Evolutionary conservation across 1,140 invertebrate genomes (phyloP).

Genomic region (Brachionus rotundiformis): DNA sequence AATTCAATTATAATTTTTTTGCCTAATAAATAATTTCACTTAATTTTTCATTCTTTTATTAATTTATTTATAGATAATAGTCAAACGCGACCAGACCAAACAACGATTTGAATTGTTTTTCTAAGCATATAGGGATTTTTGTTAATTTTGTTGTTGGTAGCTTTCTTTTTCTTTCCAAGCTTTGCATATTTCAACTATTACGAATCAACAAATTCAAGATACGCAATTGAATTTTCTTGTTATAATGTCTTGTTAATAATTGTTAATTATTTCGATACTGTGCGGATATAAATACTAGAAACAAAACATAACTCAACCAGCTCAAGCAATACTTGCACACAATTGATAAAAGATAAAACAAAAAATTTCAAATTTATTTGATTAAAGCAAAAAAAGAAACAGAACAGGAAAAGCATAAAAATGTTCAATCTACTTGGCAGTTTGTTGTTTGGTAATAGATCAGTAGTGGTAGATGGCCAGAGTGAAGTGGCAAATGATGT

Average conservation of each 20-base stretch:
- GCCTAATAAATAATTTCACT: neutral
- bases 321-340: neutral
- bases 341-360: too few species aligned
- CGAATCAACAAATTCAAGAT: constrained; percentile 19
- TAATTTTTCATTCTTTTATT: neutral
- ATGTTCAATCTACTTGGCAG: constrained; percentile 43
- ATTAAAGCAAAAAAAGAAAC: neutral
- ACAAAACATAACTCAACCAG: neutral
- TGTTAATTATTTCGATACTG: constrained; percentile 14
- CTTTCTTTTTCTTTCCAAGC: neutral
- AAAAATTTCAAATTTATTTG: too few species aligned
- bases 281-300: constrained; percentile 43
- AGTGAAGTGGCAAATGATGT: neutral
- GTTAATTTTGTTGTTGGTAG: constrained; percentile 12
- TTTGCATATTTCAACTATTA: neutral
- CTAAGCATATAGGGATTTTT: constrained; percentile 3
- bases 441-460: neutral
- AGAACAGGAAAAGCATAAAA: neutral
- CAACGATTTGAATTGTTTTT: constrained; percentile 1
- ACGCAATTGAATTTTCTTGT: constrained; percentile 44
- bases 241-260: constrained; percentile 42
- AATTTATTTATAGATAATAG: too few species aligned
- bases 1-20: neutral
- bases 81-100: neutral
- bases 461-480: neutral